These are phyloP conservation scores for Keiferia lycopersicella DNA, from an alignment of 2,888 invertebrate genomes.

Conservation along the genomic window DNA sequence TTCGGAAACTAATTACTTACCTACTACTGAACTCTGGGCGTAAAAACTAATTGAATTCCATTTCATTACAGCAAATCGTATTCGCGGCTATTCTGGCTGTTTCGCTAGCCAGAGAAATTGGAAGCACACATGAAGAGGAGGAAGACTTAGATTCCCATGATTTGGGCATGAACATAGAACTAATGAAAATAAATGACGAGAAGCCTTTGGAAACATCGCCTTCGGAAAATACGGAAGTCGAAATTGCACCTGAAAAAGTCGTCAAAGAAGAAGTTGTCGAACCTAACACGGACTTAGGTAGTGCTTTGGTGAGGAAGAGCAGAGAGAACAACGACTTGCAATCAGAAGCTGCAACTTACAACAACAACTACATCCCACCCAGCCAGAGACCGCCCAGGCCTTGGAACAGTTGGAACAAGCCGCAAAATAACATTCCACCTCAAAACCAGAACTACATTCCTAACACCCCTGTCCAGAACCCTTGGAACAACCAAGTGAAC, in stretches of 20 bases:
- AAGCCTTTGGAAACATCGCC: constrained; percentile 42
- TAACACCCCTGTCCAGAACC: neutral
- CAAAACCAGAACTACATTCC: constrained; percentile 36
- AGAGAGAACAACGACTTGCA: constrained; percentile 32
- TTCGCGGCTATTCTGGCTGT: constrained; percentile 60
- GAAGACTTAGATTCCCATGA: constrained; percentile 60
- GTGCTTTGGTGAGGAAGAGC: constrained; percentile 43
- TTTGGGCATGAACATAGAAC: constrained; percentile 42
- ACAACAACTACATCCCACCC: constrained; percentile 43
- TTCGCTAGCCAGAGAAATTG: constrained; percentile 54
- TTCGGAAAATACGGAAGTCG: constrained; percentile 45
- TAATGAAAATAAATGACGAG: constrained; percentile 47
- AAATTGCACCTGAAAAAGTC: constrained; percentile 37
- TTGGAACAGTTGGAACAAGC: constrained; percentile 44
- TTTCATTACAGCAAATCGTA: constrained; percentile 55
- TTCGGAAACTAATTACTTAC: too few species aligned
- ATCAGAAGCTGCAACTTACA: constrained; percentile 48
- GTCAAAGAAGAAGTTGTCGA: constrained; percentile 45
- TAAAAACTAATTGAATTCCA: neutral
- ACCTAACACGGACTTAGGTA: constrained; percentile 42
- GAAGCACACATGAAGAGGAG: constrained; percentile 39
- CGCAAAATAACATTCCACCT: constrained; percentile 26
- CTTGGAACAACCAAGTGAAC: constrained; percentile 21
- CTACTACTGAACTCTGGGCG: neutral
- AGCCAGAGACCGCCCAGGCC: constrained; percentile 42